phyloP scores from a whole-genome alignment of 2,113 vertebrate species.

The Puntigrus tetrazona region DNA sequence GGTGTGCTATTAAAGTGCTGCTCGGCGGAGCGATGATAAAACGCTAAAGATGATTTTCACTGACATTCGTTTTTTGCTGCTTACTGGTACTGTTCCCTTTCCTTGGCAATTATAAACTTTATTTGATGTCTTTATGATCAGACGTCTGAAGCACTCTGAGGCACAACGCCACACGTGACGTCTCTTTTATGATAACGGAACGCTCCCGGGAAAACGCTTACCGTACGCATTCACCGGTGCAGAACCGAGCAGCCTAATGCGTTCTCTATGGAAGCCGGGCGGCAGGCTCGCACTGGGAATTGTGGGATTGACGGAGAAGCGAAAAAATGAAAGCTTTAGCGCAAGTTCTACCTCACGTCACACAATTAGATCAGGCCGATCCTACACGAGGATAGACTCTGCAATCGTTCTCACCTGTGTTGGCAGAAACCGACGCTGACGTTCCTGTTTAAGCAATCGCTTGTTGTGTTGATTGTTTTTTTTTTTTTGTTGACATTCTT shows the following conservation, averaged over 20 bases:
- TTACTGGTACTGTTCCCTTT: neutral
- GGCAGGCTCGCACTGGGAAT: neutral
- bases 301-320: neutral
- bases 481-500: too few relatives aligned
- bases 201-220: neutral
- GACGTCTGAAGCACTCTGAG: neutral
- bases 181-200: neutral
- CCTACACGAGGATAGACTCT: too few relatives aligned
- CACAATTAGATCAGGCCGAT: too few relatives aligned
- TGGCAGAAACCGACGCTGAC: too few relatives aligned
- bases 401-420: too few relatives aligned
- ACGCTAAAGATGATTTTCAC: neutral
- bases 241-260: neutral
- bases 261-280: neutral
- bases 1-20: constrained; percentile 12
- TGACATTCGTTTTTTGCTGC: neutral
- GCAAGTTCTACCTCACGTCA: too few relatives aligned
- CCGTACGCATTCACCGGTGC: neutral
- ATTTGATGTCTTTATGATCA: constrained; percentile 8
- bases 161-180: neutral
- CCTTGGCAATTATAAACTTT: constrained; percentile 2
- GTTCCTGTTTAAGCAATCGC: too few relatives aligned
- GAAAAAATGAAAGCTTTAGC: too few relatives aligned
- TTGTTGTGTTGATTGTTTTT: too few relatives aligned
- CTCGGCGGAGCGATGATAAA: neutral